Evolutionary conservation across 2,113 vertebrate species (phyloP).

Genomic region (Daubentonia madagascariensis): DNA sequence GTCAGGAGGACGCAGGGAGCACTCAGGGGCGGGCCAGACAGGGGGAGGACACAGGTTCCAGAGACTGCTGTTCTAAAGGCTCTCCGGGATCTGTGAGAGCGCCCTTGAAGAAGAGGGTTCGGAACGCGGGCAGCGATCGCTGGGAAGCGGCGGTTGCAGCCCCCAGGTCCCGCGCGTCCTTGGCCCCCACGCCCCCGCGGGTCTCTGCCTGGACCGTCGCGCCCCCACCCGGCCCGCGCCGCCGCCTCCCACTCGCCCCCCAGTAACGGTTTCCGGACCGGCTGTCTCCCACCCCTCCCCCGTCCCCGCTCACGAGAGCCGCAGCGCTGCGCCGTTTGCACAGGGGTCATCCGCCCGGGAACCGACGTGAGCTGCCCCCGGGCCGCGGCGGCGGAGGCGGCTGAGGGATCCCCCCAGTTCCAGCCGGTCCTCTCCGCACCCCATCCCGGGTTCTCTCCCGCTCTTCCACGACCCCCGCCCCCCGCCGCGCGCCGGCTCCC

Average conservation of each 20-base stretch:
- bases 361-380: conserved; percentile 52
- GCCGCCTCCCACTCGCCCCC: neutral
- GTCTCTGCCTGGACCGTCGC: neutral
- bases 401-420: neutral
- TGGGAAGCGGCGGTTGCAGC: neutral
- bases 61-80: neutral
- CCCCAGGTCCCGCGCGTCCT: neutral
- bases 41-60: neutral
- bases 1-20: neutral
- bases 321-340: conserved; percentile 21
- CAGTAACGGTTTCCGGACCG: conserved; percentile 39
- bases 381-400: conserved; percentile 16
- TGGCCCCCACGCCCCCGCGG: neutral
- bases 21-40: neutral
- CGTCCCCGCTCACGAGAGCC: neutral
- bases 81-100: neutral
- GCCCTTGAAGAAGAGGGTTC: neutral
- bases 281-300: neutral
- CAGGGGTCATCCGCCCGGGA: conserved; percentile 46
- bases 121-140: neutral
- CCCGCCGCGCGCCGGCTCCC: neutral
- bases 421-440: neutral
- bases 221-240: neutral
- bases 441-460: neutral
- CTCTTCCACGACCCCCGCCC: neutral